Evolutionary conservation across 2,797 vertebrate genomes (phyloP), one percentile per base, ranked within the genome.

Genomic region (Eptatretus atami): DNA sequence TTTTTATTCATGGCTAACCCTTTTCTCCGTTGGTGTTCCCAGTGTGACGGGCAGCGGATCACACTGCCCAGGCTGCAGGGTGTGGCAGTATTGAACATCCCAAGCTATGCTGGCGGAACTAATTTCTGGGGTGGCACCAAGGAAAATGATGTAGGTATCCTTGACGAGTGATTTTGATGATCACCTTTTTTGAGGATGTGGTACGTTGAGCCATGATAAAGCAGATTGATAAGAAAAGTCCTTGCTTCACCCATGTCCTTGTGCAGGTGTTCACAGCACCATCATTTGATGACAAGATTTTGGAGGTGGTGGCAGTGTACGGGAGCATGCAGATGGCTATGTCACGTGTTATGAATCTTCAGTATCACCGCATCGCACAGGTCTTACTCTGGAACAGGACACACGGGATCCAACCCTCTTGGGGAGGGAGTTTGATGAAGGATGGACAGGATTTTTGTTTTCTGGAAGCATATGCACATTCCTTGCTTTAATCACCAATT

Each of bases 51-150:
- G 24, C 79, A 83, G 13, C 82, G 81, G 8, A 95, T 96, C 69
- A 85, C 83, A 25, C 76, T 95, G 57, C 90, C 90, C 68, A 87
- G 86, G 67, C 81, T 96, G 13, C 90, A 96, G 73, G 90, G 90
- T 6, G 92, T 96, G 6, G 90, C 90, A 0, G 90, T 96, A 10
- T 74, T 96, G 65, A 96, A 96, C 74, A 96, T 96, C 68, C 86
- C 84, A 19, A 93, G 86, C 70, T 96, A 92, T 0, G 90, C 84
- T 1, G 90, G 90, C 69, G 90, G 90, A 66, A 96, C 87, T 68
- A 96, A 94, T 76, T 96, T 96, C 75, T 94, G 87, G 90, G 90
- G 90, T 0, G 90, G 90, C 63, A 96, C 86, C 69, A 96, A 96
- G 69, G 90, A 96, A 75, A 86, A 94, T 25, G 86, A 95, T 8